Base-by-base conservation (phyloP, 2,888 invertebrate species). In the Oxytorus armatus region DNA sequence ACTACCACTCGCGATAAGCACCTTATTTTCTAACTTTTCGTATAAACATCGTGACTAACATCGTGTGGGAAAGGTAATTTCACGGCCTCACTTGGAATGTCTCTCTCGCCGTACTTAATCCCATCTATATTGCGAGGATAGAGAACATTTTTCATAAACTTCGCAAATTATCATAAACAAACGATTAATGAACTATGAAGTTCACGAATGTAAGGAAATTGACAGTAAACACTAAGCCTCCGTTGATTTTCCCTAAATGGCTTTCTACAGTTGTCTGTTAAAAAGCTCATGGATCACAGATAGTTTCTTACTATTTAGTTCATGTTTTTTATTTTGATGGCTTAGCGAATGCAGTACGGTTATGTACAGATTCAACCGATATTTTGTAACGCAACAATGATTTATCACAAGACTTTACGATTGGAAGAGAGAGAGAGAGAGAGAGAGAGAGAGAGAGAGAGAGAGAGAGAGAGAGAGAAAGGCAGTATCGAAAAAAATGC, bases 331-430 rank as follows among this genome's bases (percentile, higher is more conserved):
- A 18, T 8, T 14, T 11, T 11, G 23, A 44, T 4, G 18, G 3
- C 29, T 3, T 33, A 47, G 1, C 47, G 11, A 53, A 36, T 25
- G n/a, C n/a, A n/a, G 49, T 23, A n/a, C 16, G 36, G 0, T 29
- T 51, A 55, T 59, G 53, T 5, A 59, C 23, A 72, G 59, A 66
- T 76, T 59, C 53, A 14, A 68, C 53, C 44, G 63, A 72, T 72
- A 72, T 76, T 72, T 51, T 44, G 8, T 49, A 63, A 36, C 11
- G n/a, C 33, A n/a, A 36, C 16, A 49, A 10, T 73, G 25, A 72
- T 76, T 70, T 73, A 76, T 76, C 25, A 53, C 7, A 53, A 61
- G 18, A 44, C 57, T 66, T 72, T 51, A 5, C 39, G 23, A 11
- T 25, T 53, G 5, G 11, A 21, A 5, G 11, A 33, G 63, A 36